Percentiles rank a stretch among this genome's conserved stretches.
Evolutionary conservation across 64 coral and sea anemone genomes (phyloP).

Genomic region (Dendrophyllia cribrosa): DNA sequence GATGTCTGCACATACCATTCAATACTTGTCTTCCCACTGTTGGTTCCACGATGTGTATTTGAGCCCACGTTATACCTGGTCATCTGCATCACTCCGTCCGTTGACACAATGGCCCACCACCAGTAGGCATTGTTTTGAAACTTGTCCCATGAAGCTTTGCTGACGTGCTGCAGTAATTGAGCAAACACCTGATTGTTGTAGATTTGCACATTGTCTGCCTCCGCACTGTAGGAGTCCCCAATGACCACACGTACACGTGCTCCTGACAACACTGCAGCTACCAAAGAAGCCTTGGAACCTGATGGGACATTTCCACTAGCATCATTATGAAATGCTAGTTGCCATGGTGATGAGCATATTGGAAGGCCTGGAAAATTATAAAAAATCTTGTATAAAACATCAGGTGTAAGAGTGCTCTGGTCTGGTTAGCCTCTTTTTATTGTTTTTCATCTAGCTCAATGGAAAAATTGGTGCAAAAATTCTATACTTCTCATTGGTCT

Average conservation of each 20-base stretch:
- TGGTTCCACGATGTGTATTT: conserved; percentile 54
- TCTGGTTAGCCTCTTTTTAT: too few relatives aligned
- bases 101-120: conserved; percentile 82
- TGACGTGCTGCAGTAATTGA: conserved; percentile 77
- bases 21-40: conserved; percentile 38
- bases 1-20: conserved; percentile 72
- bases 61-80: conserved; percentile 92
- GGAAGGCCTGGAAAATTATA: too few relatives aligned
- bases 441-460: too few relatives aligned
- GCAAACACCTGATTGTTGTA: conserved; percentile 59
- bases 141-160: conserved; percentile 83
- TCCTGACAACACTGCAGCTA: conserved; percentile 74
- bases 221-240: conserved; percentile 40
- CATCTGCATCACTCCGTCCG: conserved; percentile 63
- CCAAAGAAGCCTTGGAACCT: conserved; percentile 54
- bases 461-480: too few relatives aligned
- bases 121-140: conserved; percentile 88
- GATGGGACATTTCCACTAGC: conserved; percentile 15
- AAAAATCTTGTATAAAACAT: too few relatives aligned
- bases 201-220: conserved; percentile 76
- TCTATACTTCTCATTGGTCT: too few relatives aligned
- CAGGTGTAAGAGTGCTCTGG: too few relatives aligned
- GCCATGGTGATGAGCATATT: conserved; percentile 63
- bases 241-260: conserved; percentile 75
- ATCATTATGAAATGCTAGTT: conserved; percentile 66